These are phyloP conservation scores for Eupithecia subfuscata DNA, from an alignment of 2,888 invertebrate genomes.

Conservation along the genomic window DNA sequence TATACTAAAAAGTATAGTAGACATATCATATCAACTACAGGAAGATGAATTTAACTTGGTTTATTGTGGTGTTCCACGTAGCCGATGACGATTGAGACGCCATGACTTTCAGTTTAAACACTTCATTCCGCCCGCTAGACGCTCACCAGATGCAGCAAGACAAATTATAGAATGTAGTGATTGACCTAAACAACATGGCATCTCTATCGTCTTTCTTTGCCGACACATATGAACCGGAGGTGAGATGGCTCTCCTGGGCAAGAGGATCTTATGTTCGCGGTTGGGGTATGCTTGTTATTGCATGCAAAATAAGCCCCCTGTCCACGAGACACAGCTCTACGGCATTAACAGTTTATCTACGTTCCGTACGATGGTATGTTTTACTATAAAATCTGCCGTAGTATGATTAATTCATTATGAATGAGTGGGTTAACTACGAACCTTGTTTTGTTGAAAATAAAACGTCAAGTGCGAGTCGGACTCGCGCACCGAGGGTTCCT, in stretches of 20 bases:
- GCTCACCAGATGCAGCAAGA: constrained; percentile 90
- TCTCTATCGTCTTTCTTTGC: background rate
- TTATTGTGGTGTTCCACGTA: background rate
- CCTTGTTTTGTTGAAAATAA: no score
- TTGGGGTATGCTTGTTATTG: background rate
- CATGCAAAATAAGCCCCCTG: background rate
- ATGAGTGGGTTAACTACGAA: background rate
- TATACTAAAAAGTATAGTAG: background rate
- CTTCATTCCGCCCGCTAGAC: constrained; percentile 93
- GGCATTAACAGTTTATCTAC: no score
- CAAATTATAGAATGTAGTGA: background rate
- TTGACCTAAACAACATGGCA: background rate
- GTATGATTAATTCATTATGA: background rate
- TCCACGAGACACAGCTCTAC: background rate
- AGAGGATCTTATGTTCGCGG: background rate
- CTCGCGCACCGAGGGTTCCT: no score
- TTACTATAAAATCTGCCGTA: background rate
- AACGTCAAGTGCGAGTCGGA: no score
- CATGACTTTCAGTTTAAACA: background rate
- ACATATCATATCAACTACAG: background rate
- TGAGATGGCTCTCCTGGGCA: background rate
- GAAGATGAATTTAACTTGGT: background rate
- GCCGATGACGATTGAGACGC: background rate
- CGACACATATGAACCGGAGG: background rate
- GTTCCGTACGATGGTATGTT: background rate